phyloP scores from a whole-genome alignment of 2,888 invertebrate species.

The Ormyrus pomaceus region DNA sequence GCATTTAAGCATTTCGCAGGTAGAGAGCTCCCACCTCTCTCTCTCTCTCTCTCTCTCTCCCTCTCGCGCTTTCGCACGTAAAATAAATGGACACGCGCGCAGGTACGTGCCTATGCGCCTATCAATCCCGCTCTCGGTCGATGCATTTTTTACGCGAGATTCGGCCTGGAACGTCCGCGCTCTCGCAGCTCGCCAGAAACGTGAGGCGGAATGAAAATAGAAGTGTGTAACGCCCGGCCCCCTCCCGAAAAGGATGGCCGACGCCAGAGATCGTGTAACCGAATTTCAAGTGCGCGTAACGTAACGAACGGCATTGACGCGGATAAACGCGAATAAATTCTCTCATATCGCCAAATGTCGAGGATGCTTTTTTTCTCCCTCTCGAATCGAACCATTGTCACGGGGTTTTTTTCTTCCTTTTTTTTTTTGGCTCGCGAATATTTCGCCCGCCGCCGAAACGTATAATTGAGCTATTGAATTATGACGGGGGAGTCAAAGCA shows the following conservation, averaged over 20 bases:
- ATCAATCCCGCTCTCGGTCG: constrained; percentile 56
- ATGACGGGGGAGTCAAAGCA: background rate
- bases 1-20: constrained; percentile 18
- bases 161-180: constrained; percentile 33
- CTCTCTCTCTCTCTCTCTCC: too few relatives aligned
- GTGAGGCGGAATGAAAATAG: constrained; percentile 71
- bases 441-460: background rate
- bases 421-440: too few relatives aligned
- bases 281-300: constrained; percentile 56
- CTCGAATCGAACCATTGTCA: constrained; percentile 37
- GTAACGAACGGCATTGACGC: constrained; percentile 58
- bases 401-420: too few relatives aligned
- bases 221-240: constrained; percentile 70
- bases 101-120: constrained; percentile 39
- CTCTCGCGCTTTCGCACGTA: background rate
- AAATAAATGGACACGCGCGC: constrained; percentile 42
- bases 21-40: too few relatives aligned
- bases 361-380: constrained; percentile 39
- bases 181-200: constrained; percentile 58
- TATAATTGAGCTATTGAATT: background rate
- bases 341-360: constrained; percentile 46
- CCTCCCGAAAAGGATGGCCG: constrained; percentile 66
- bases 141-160: constrained; percentile 59
- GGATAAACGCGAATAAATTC: constrained; percentile 57
- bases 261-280: constrained; percentile 53